phyloP scores from a whole-genome alignment of 2,888 invertebrate species.

The Hydrotaea diabolus region DNA sequence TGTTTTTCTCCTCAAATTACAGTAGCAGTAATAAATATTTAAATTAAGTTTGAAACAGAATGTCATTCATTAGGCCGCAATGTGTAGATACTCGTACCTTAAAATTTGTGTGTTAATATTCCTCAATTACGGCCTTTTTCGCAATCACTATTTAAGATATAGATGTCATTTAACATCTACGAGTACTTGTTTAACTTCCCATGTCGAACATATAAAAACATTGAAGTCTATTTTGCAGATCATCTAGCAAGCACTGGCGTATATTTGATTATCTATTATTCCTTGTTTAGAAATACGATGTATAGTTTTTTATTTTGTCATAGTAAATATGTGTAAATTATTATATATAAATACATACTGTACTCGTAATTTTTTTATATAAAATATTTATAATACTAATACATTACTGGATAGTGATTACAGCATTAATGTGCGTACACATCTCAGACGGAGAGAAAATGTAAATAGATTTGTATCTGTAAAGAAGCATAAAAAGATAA shows the following conservation, averaged over 20 bases:
- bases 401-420: background rate
- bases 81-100: too few relatives aligned
- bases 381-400: conserved; percentile 29
- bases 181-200: too few relatives aligned
- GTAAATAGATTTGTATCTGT: conserved; percentile 53
- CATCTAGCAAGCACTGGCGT: too few relatives aligned
- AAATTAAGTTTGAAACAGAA: too few relatives aligned
- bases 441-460: conserved; percentile 25
- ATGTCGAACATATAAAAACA: too few relatives aligned
- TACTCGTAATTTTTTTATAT: conserved; percentile 2
- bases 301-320: background rate
- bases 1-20: too few relatives aligned
- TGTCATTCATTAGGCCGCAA: too few relatives aligned
- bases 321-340: conserved; percentile 15
- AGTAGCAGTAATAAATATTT: background rate
- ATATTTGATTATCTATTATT: background rate
- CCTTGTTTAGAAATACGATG: background rate
- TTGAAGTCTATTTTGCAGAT: too few relatives aligned
- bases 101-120: too few relatives aligned
- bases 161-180: too few relatives aligned
- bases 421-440: background rate
- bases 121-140: background rate
- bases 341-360: background rate
- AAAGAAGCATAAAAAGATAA: conserved; percentile 45
- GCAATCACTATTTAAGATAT: background rate